Base-by-base conservation (phyloP, 2,113 vertebrate species). In the Marmota monax region DNA sequence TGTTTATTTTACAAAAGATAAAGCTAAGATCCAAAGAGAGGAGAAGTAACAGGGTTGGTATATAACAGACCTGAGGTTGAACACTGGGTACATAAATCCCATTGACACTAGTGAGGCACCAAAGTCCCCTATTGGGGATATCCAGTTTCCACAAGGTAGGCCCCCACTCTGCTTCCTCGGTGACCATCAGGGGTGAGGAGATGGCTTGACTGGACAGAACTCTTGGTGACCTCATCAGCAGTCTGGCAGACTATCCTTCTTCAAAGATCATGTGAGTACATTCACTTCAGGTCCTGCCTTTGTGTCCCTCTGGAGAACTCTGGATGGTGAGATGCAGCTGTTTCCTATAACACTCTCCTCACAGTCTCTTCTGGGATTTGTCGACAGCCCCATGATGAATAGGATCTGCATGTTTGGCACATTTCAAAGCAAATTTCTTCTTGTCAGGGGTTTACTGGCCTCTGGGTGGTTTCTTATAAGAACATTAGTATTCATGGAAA, bases 371-470 rank as follows among this genome's bases (percentile, higher is more conserved):
- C 53, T 61, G 42, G 69, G 82, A 80, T 88, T 94, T 87, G 37
- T 70, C 58, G 79, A 10, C 6, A 78, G 63, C 16, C 48, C 45
- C 17, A 6, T 4, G 83, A 92, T 88, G 70, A 65, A 90, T 82
- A 78, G 8, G 10, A 78, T 85, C 32, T 84, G 58, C 56, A 58
- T 53, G 7, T 56, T 37, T 70, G 72, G 58, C 42, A 77, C 12
- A 72, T 93, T 86, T 90, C 74, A 89, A 86, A 89, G 45, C 32
- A 65, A 34, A 89, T 58, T 93, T 97, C 61, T 89, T 95, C 84
- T 88, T 85, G 18, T 79, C 42, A 78, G 5, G n/a, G 58, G 83
- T 94, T 87, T 97, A 10, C 48, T 90, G 78, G 39, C 37, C 18
- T 92, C 77, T 89, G 45, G 27, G 53, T 83, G 29, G 25, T 77